Evolutionary conservation across 2,797 vertebrate species (phyloP).

Genomic region (Epinephelus coioides): DNA sequence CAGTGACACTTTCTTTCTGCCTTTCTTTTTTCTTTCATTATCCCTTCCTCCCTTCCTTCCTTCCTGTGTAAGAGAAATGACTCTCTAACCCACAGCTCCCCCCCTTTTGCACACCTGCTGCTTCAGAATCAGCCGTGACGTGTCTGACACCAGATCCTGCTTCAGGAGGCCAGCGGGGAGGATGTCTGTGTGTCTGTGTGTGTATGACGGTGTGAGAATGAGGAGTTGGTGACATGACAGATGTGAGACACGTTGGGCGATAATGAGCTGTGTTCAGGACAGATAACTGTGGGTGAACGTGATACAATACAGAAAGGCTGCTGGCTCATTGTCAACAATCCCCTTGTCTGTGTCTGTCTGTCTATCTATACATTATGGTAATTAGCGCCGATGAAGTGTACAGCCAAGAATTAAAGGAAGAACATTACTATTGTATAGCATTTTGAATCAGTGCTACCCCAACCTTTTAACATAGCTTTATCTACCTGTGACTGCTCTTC

Average conservation of each 20-base stretch:
- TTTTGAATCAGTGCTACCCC: not conserved
- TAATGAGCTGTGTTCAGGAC: slow-evolving; percentile 70
- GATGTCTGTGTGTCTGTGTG: slow-evolving; percentile 24
- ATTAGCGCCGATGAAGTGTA: not conserved
- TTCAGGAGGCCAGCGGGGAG: slow-evolving; percentile 21
- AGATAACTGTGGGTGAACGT: slow-evolving; percentile 55
- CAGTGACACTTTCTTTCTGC: not conserved
- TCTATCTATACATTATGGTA: not conserved
- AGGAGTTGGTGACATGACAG: slow-evolving; percentile 64
- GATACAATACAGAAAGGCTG: slow-evolving; percentile 44
- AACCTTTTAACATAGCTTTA: too few relatives aligned
- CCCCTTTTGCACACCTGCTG: slow-evolving; percentile 45
- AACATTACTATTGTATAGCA: not conserved
- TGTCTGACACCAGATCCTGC: slow-evolving; percentile 44
- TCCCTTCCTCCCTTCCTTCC: not conserved
- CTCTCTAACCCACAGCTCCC: not conserved
- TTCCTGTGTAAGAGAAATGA: slow-evolving; percentile 4
- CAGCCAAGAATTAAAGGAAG: not conserved
- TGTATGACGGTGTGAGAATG: slow-evolving; percentile 10
- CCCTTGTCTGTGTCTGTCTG: not conserved
- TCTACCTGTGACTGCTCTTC: not conserved
- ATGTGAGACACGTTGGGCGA: slow-evolving; percentile 61
- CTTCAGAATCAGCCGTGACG: slow-evolving; percentile 48
- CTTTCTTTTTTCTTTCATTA: not conserved
- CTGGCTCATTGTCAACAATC: slow-evolving; percentile 32